A percentile compares a stretch with the other conserved stretches of the same genome.
phyloP scores from a whole-genome alignment of 2,797 vertebrate species.

The Coccyzus lansbergi region DNA sequence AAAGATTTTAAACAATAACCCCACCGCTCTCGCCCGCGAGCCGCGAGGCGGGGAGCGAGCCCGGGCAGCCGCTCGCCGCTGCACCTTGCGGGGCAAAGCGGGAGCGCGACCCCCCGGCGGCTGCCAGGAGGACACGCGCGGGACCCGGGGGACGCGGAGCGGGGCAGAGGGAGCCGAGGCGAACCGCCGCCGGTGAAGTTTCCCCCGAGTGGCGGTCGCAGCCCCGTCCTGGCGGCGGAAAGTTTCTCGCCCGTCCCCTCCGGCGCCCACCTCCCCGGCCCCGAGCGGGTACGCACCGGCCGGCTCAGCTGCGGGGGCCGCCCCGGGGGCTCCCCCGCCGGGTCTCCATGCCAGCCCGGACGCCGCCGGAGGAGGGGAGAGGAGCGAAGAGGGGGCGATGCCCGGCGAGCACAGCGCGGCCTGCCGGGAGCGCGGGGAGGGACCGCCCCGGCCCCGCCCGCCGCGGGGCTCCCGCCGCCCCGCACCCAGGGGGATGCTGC shows the following conservation, averaged over 20 bases:
- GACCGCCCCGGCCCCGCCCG: background rate
- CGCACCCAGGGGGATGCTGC: too few species aligned
- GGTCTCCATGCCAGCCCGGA: constrained; percentile 13
- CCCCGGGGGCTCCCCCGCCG: background rate
- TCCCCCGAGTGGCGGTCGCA: background rate
- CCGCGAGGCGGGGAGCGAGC: background rate
- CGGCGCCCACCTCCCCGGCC: background rate
- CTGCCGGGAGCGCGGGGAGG: constrained; percentile 56
- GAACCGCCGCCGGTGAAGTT: background rate
- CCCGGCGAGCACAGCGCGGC: constrained; percentile 61
- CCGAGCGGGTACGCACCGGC: constrained; percentile 53
- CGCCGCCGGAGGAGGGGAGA: background rate
- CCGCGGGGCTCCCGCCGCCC: background rate
- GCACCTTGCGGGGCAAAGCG: constrained; percentile 28
- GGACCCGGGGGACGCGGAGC: background rate
- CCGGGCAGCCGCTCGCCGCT: background rate
- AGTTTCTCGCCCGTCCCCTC: constrained; percentile 60
- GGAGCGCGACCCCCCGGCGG: background rate
- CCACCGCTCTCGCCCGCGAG: background rate
- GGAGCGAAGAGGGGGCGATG: background rate
- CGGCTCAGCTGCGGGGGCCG: constrained; percentile 34
- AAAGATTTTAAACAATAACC: background rate
- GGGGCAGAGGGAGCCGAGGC: background rate
- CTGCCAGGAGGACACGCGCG: background rate
- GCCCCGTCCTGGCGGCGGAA: constrained; percentile 2